Evolutionary conservation across 2,113 vertebrate species (phyloP).

Genomic region (Todiramphus saurophagus): DNA sequence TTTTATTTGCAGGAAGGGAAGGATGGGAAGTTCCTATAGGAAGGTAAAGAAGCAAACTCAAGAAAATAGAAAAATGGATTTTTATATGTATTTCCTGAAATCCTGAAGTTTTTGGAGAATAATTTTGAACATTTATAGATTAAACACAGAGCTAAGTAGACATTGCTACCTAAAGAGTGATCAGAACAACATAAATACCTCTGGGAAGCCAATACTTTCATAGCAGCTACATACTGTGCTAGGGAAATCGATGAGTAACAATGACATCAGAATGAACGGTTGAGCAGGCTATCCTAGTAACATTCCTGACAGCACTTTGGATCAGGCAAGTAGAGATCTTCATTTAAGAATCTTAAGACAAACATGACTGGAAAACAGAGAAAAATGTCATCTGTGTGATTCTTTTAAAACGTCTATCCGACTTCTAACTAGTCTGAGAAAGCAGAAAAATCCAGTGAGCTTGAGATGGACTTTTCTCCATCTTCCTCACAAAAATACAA

Average conservation of each 20-base stretch:
- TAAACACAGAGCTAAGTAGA: background rate
- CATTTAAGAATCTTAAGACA: background rate
- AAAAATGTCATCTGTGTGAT: background rate
- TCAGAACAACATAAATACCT: background rate
- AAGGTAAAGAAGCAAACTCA: constrained; percentile 2
- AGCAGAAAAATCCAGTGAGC: background rate
- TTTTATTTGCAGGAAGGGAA: constrained; percentile 15
- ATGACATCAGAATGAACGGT: background rate
- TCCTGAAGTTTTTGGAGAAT: background rate
- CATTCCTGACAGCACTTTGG: background rate
- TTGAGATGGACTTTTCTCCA: background rate
- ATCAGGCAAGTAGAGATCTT: background rate
- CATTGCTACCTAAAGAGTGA: background rate
- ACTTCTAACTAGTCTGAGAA: background rate
- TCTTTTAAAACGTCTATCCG: background rate
- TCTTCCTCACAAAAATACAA: background rate
- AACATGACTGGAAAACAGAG: background rate
- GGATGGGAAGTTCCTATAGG: background rate
- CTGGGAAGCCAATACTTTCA: background rate
- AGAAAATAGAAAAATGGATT: background rate
- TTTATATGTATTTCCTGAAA: background rate
- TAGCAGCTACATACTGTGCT: background rate
- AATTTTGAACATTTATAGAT: background rate
- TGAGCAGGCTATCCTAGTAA: background rate
- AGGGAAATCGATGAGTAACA: background rate